A percentile compares a stretch with the other conserved stretches of the same genome.
These are phyloP conservation scores for Platypus cylindrus DNA, from an alignment of 2,888 invertebrate genomes.

Conservation along the genomic window DNA sequence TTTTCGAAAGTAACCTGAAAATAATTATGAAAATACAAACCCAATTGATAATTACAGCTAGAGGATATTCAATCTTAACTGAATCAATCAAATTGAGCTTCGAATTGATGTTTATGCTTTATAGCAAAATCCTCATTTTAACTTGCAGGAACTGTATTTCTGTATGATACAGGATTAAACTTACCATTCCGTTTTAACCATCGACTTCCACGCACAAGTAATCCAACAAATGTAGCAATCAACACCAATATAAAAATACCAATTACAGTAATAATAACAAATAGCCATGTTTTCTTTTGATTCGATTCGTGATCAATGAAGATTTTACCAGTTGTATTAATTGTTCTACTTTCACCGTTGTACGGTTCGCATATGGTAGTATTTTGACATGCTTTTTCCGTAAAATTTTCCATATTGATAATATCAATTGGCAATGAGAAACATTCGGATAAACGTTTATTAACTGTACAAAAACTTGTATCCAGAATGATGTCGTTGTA, in stretches of 20 bases:
- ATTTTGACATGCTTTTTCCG: conserved; percentile 46
- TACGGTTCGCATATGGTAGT: conserved; percentile 47
- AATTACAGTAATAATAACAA: conserved; percentile 30
- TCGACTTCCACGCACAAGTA: conserved; percentile 42
- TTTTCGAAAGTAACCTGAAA: conserved; percentile 37
- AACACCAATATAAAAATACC: conserved; percentile 43
- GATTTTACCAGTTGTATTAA: conserved; percentile 28
- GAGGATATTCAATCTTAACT: too few species aligned
- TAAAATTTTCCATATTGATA: conserved; percentile 49
- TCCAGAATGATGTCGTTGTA: conserved; percentile 37
- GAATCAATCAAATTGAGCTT: too few species aligned
- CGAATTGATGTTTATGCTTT: too few species aligned
- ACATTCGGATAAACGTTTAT: conserved; percentile 46
- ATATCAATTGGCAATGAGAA: conserved; percentile 52
- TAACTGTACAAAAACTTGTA: conserved; percentile 51
- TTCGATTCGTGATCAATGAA: conserved; percentile 22
- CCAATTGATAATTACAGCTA: too few species aligned
- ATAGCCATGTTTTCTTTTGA: conserved; percentile 23
- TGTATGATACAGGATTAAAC: background rate
- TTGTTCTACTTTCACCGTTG: conserved; percentile 30
- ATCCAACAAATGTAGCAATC: conserved; percentile 39
- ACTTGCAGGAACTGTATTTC: too few species aligned
- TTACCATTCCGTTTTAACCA: conserved; percentile 43
- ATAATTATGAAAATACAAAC: too few species aligned
- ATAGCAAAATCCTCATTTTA: too few species aligned